Percentiles rank a stretch among this genome's conserved stretches.
phyloP scores from a whole-genome alignment of 1,140 invertebrate species.

The Heliconius himera region DNA sequence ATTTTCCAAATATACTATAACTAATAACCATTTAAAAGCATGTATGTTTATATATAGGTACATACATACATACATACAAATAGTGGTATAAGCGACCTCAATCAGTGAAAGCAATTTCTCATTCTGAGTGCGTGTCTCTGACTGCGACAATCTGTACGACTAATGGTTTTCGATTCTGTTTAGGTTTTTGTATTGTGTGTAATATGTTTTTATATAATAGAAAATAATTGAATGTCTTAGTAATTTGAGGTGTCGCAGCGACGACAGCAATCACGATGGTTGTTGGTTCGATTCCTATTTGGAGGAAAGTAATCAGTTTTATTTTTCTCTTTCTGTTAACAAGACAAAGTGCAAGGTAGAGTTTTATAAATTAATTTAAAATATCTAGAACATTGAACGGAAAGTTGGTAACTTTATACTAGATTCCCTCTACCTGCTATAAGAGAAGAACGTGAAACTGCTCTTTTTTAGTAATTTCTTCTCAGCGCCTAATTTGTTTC shows the following conservation, averaged over 20 bases:
- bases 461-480: too few relatives aligned
- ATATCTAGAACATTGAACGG: too few relatives aligned
- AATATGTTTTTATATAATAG: neutral
- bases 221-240: neutral
- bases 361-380: too few relatives aligned
- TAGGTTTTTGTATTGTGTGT: constrained; percentile 18
- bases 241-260: neutral
- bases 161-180: constrained; percentile 23
- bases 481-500: too few relatives aligned
- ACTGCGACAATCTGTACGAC: constrained; percentile 19
- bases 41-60: neutral
- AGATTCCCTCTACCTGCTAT: too few relatives aligned
- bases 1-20: neutral
- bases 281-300: too few relatives aligned
- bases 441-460: too few relatives aligned
- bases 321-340: too few relatives aligned
- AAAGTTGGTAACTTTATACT: too few relatives aligned
- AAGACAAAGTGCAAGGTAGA: too few relatives aligned
- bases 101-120: constrained; percentile 34
- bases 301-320: too few relatives aligned
- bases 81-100: constrained; percentile 20
- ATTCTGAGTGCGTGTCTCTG: constrained; percentile 32
- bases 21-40: neutral
- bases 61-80: neutral
- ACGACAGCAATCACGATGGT: too few relatives aligned